Base-by-base conservation (phyloP, 2,888 invertebrate species). In the Scotopteryx bipunctaria region DNA sequence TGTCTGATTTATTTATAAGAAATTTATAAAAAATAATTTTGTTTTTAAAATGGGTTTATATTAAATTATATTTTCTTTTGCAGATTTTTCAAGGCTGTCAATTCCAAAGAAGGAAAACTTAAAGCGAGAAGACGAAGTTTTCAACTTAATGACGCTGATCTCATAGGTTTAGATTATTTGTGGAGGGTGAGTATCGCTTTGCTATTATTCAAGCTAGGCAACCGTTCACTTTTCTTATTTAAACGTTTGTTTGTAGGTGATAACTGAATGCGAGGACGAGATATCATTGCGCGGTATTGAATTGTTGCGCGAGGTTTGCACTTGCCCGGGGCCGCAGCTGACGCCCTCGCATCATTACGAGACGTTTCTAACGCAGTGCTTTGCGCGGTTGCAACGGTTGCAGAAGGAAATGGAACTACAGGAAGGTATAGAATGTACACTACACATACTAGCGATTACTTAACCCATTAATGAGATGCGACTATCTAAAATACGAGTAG, bases 111-210 rank as follows among this genome's bases (percentile, higher is more conserved):
- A 85, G 96, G 96, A 58, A 98, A 98, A 89, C 88, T 99, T 52
- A 95, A 97, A 81, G 92, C 95, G 55, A 97, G 97, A 80, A 92
- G 97, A 74, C 93, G 97, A 68, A 94, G 95, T 58, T 94, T 95
- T 83, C 92, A 96, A 72, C 95, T 98, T 88, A 97, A 98, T 81
- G 97, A 98, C 85, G 94, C 96, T 65, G 98, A 98, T 91, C 93
- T 99, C 73, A 97, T 98, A 78, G 99, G 99, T 61, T 94, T 97
- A 76, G 98, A 99, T 85, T 99, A 99, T 91, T 92, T 99, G 69
- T 99, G 99, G 99, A 92, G 95, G 83, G 96, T 95, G 71, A 86
- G 93, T 3, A 16, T 36, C 11, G 32, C 3, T 25, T 13, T 11
- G n/a, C 3, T 19, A 13, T 31, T 8, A 9, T 25, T 9, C 3